Evolutionary conservation across 2,888 invertebrate genomes (phyloP).

Genomic region (Zaprionus lineosus): DNA sequence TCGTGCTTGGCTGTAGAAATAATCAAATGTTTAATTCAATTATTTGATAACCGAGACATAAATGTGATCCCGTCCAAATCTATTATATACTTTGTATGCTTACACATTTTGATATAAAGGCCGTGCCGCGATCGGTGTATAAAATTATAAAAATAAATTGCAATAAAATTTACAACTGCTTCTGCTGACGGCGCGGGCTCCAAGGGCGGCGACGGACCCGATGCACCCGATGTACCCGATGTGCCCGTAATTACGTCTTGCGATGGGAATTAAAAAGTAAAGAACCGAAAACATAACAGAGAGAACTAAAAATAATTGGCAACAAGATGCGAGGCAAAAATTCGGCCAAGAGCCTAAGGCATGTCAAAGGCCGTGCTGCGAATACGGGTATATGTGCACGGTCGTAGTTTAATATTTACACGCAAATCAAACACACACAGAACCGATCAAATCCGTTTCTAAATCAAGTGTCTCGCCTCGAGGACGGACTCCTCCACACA

Average conservation of each 20-base stretch:
- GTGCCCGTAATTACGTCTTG: slow-evolving; percentile 66
- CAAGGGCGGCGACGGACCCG: slow-evolving; percentile 66
- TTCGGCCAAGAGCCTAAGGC: slow-evolving; percentile 69
- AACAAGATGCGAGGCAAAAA: slow-evolving; percentile 73
- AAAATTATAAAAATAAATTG: slow-evolving; percentile 62
- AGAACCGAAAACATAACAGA: slow-evolving; percentile 8
- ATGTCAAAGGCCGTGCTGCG: slow-evolving; percentile 76
- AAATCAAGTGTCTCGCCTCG: no score
- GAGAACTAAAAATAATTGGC: slow-evolving; percentile 72
- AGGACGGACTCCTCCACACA: no score
- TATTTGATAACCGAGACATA: background rate
- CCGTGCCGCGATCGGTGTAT: slow-evolving; percentile 33
- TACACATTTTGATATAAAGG: slow-evolving; percentile 24
- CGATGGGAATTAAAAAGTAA: slow-evolving; percentile 40
- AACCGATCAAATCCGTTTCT: slow-evolving; percentile 12
- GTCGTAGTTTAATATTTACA: slow-evolving; percentile 16
- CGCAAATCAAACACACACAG: slow-evolving; percentile 11
- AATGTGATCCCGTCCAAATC: no score
- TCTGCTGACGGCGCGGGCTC: slow-evolving; percentile 43
- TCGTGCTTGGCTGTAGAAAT: slow-evolving; percentile 6
- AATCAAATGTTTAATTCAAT: slow-evolving; percentile 7
- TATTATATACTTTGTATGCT: no score
- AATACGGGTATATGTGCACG: slow-evolving; percentile 59
- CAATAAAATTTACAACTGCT: slow-evolving; percentile 56
- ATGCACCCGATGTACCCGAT: no score